Conservation (phyloP, 2,797 vertebrate genomes). For the Rhinella marina region DNA sequence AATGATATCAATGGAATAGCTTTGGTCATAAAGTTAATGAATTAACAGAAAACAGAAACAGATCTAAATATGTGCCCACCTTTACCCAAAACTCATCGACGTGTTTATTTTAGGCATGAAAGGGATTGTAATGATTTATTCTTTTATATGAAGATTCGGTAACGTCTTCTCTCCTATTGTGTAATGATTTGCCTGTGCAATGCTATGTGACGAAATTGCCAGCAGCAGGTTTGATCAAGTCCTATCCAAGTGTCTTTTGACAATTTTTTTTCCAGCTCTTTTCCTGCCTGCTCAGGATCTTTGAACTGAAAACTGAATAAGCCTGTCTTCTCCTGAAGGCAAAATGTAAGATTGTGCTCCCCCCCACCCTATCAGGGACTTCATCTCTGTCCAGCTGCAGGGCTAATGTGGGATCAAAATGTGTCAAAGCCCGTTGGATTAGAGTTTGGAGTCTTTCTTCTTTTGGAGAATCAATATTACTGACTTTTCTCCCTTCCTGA, state of each 20-base stretch:
- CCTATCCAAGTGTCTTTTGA: constrained; percentile 34
- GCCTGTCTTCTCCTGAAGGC: constrained; percentile 43
- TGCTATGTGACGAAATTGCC: not conserved
- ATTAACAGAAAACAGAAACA: too few species aligned
- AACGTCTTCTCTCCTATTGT: not conserved
- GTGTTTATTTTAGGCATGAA: not conserved
- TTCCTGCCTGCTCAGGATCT: constrained; percentile 24
- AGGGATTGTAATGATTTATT: not conserved
- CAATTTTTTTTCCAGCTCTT: constrained; percentile 22
- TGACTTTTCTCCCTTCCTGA: constrained; percentile 21
- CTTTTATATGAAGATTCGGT: not conserved
- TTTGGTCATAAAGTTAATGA: too few species aligned
- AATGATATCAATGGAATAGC: too few species aligned
- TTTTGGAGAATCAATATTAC: constrained; percentile 36
- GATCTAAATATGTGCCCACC: not conserved
- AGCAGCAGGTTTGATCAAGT: constrained; percentile 38
- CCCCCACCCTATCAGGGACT: constrained; percentile 27
- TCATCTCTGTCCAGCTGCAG: constrained; percentile 36
- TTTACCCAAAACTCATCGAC: not conserved
- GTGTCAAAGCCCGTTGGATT: constrained; percentile 35
- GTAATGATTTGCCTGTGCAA: constrained; percentile 13
- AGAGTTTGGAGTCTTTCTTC: constrained; percentile 23
- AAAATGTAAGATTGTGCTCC: constrained; percentile 20
- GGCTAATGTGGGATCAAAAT: constrained; percentile 44
- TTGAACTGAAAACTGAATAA: constrained; percentile 40